Evolutionary conservation across 1,140 invertebrate genomes (phyloP).

Genomic region (Bemisia tabaci): DNA sequence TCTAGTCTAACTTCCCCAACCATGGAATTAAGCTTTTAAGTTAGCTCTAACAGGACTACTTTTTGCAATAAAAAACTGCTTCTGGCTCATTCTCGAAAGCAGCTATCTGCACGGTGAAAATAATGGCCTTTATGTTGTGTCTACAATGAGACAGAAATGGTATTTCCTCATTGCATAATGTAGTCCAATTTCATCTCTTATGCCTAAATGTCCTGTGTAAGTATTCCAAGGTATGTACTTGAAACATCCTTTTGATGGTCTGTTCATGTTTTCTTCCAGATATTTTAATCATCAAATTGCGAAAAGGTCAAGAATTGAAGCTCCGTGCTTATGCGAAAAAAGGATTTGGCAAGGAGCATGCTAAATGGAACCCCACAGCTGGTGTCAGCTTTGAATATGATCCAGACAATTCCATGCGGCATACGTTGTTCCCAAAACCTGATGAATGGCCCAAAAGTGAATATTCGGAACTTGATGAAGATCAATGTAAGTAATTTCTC

Average conservation of each 20-base stretch:
- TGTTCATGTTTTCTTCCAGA: no score
- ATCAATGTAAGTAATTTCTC: slow-evolving; percentile 71
- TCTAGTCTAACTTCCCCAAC: no score
- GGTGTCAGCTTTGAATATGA: slow-evolving; percentile 99
- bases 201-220: slow-evolving; percentile 13
- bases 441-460: slow-evolving; percentile 99
- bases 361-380: slow-evolving; percentile 99
- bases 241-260: no score
- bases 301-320: slow-evolving; percentile 95
- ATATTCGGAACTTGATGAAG: slow-evolving; percentile 85
- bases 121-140: no score
- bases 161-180: no score
- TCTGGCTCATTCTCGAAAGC: no score
- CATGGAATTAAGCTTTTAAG: no score
- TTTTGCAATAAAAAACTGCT: no score
- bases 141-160: no score
- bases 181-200: not conserved
- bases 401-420: slow-evolving; percentile 93
- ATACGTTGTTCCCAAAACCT: slow-evolving; percentile 92
- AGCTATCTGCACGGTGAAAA: no score
- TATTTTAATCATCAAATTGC: slow-evolving; percentile 93
- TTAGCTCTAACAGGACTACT: no score
- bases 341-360: slow-evolving; percentile 98
- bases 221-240: no score
- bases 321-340: slow-evolving; percentile 79